Conservation (phyloP, 2,888 invertebrate genomes). For the Cotesia congregata region DNA sequence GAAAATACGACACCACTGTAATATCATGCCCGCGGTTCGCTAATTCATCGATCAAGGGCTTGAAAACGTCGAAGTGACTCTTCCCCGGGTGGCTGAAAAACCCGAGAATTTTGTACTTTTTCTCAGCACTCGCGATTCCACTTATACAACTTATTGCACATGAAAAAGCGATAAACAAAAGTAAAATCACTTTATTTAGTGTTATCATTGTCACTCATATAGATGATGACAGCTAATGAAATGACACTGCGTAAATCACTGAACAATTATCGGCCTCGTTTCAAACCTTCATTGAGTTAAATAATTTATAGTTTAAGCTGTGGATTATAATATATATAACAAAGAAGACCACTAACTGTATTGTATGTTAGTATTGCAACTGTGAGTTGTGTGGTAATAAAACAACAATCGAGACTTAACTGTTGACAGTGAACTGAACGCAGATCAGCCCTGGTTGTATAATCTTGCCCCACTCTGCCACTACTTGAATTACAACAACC, state of each 20-base stretch:
- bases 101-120: slow-evolving; percentile 69
- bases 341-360: background rate
- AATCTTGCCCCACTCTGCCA: slow-evolving; percentile 34
- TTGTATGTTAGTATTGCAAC: background rate
- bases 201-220: background rate
- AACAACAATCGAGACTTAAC: background rate
- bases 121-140: background rate
- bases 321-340: no score
- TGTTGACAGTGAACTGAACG: slow-evolving; percentile 25
- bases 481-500: slow-evolving; percentile 7
- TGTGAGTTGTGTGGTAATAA: background rate
- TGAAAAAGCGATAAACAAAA: background rate
- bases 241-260: background rate
- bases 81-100: slow-evolving; percentile 79
- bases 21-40: slow-evolving; percentile 77
- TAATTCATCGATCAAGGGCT: slow-evolving; percentile 75
- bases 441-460: slow-evolving; percentile 22
- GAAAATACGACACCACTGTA: slow-evolving; percentile 79
- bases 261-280: background rate
- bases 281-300: background rate
- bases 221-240: no score
- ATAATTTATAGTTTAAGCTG: background rate
- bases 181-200: background rate
- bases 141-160: background rate
- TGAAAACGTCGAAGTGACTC: slow-evolving; percentile 80